Conservation (phyloP, 2,113 vertebrate species). For the Podocnemis expansa region DNA sequence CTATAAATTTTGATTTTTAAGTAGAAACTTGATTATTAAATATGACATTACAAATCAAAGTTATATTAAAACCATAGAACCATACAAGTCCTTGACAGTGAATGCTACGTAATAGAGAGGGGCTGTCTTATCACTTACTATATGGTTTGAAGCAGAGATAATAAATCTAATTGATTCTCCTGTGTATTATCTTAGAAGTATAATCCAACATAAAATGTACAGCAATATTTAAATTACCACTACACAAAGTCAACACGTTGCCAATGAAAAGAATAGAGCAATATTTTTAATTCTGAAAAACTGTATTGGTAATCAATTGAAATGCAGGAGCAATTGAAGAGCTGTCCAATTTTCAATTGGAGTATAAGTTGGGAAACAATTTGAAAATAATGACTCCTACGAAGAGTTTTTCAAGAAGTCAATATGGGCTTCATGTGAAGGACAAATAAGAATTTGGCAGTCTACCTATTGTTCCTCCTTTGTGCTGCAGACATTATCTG, state of each 20-base stretch:
- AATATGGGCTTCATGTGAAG: constrained; percentile 93
- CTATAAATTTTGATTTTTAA: constrained; percentile 28
- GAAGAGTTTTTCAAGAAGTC: constrained; percentile 90
- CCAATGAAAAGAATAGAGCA: constrained; percentile 78
- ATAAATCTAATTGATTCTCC: constrained; percentile 84
- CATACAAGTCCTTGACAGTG: constrained; percentile 73
- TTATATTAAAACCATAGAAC: constrained; percentile 3
- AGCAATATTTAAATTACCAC: constrained; percentile 91
- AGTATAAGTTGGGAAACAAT: constrained; percentile 97
- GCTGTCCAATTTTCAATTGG: constrained; percentile 97
- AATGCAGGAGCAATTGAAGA: constrained; percentile 93
- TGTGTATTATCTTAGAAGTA: constrained; percentile 78
- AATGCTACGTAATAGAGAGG: constrained; percentile 39
- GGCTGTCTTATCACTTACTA: constrained; percentile 58
- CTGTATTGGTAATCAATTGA: constrained; percentile 98
- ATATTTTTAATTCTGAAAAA: constrained; percentile 87
- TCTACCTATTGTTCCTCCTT: constrained; percentile 64
- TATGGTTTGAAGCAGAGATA: constrained; percentile 72
- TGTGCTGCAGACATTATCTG: constrained; percentile 66
- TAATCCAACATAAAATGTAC: constrained; percentile 69
- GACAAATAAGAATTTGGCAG: constrained; percentile 88
- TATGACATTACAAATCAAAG: constrained; percentile 13
- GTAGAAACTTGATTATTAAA: not conserved
- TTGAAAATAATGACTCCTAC: constrained; percentile 96
- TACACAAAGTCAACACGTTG: constrained; percentile 75